phyloP scores from a whole-genome alignment of 2,888 invertebrate genomes.

The Hermodice carunculata region DNA sequence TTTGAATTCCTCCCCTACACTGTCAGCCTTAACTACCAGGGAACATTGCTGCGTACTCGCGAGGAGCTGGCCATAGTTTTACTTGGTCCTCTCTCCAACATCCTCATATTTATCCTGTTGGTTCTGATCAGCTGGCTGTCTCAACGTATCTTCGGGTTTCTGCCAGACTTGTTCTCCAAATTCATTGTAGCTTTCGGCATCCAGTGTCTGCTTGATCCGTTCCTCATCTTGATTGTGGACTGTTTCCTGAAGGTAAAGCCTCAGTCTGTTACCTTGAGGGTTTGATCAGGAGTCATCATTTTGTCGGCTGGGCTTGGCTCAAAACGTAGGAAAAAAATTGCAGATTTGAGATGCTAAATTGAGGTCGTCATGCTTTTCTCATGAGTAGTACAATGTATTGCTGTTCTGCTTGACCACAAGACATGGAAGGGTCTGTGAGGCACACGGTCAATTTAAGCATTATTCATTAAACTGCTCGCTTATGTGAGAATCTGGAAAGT shows the following conservation, averaged over 20 bases:
- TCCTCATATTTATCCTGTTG: constrained; percentile 53
- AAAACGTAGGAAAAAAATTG: no score
- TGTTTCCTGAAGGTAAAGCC: constrained; percentile 51
- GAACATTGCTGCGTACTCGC: constrained; percentile 52
- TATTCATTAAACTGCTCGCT: no score
- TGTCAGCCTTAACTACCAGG: constrained; percentile 66
- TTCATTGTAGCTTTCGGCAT: constrained; percentile 62
- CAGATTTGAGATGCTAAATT: no score
- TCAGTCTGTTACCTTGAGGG: no score
- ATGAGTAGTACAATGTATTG: no score
- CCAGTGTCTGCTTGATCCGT: constrained; percentile 60
- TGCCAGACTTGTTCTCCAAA: constrained; percentile 64
- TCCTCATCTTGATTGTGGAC: constrained; percentile 60
- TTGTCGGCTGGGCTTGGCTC: no score
- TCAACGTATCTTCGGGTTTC: constrained; percentile 53
- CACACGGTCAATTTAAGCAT: no score
- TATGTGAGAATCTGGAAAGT: no score
- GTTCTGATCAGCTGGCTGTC: constrained; percentile 50
- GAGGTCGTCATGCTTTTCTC: no score
- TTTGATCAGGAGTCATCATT: no score
- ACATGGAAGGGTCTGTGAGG: no score
- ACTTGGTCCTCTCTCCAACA: constrained; percentile 57
- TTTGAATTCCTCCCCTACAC: constrained; percentile 66
- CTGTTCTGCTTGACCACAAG: no score
- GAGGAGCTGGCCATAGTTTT: constrained; percentile 63